Percentiles rank a stretch among this genome's conserved stretches.
phyloP scores from a whole-genome alignment of 2,113 vertebrate species.

The Mastomys natalensis region DNA sequence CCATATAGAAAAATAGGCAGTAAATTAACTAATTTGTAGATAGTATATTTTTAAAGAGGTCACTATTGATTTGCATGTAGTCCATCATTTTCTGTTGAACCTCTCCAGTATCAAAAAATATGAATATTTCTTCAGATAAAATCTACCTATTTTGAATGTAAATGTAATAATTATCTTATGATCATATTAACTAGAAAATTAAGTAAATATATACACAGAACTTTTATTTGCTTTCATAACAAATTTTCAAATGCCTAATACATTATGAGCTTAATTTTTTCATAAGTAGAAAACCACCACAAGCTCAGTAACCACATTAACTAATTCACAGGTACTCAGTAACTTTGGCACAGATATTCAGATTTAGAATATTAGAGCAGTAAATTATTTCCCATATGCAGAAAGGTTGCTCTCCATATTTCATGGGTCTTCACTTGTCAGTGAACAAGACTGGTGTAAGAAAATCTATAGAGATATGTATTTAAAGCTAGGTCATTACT shows the following conservation, averaged over 20 bases:
- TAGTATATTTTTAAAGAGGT: background rate
- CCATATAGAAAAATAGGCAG: constrained; percentile 16
- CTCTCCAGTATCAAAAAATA: background rate
- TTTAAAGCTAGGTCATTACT: background rate
- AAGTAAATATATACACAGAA: background rate
- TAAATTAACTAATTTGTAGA: no score
- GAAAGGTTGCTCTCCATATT: background rate
- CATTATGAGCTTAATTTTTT: background rate
- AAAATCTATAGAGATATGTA: background rate
- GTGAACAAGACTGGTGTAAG: background rate
- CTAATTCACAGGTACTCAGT: background rate
- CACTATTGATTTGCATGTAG: background rate
- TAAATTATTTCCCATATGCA: background rate
- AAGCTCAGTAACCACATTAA: background rate
- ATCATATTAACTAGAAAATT: background rate
- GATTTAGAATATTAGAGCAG: background rate
- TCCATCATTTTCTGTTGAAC: background rate
- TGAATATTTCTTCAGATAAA: constrained; percentile 42
- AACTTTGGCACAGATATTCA: constrained; percentile 5
- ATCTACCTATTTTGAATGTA: constrained; percentile 4
- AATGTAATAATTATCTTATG: constrained; percentile 8
- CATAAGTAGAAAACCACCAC: background rate
- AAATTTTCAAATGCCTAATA: background rate
- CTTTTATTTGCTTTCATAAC: background rate
- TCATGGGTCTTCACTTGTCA: background rate